These are phyloP conservation scores for Amblyraja radiata DNA, from an alignment of 2,797 vertebrate species.

Conservation along the genomic window DNA sequence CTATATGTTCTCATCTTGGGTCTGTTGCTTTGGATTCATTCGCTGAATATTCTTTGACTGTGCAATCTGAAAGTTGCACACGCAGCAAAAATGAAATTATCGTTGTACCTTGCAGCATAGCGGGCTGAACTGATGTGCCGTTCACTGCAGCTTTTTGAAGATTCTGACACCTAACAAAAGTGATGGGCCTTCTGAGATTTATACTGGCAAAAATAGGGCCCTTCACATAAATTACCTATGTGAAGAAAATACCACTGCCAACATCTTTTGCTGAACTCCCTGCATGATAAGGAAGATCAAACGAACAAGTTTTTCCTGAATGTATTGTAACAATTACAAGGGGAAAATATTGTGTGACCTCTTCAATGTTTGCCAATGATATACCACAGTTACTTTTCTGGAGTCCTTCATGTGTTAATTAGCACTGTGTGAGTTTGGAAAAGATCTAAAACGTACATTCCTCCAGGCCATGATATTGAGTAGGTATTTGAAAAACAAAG, in stretches of 20 bases:
- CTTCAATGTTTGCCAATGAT: not conserved
- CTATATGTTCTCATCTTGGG: not conserved
- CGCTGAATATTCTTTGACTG: not conserved
- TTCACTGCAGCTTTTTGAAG: not conserved
- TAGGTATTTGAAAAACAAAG: no score
- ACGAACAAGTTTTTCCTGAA: not conserved
- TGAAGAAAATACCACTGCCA: not conserved
- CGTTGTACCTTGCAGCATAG: no score
- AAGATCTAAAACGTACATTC: no score
- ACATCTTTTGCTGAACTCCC: not conserved
- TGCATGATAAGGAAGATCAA: not conserved
- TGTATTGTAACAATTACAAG: not conserved
- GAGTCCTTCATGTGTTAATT: not conserved
- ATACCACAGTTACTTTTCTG: not conserved
- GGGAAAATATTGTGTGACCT: not conserved
- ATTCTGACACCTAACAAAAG: not conserved
- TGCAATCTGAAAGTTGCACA: not conserved
- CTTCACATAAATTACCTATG: not conserved
- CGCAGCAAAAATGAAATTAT: not conserved
- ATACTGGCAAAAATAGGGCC: not conserved
- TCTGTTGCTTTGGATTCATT: not conserved
- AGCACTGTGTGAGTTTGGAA: no score
- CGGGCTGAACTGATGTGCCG: not conserved
- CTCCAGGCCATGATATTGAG: no score
- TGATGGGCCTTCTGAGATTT: not conserved